phyloP scores from a whole-genome alignment of 1,140 invertebrate species.

The Zaprionus taronus region DNA sequence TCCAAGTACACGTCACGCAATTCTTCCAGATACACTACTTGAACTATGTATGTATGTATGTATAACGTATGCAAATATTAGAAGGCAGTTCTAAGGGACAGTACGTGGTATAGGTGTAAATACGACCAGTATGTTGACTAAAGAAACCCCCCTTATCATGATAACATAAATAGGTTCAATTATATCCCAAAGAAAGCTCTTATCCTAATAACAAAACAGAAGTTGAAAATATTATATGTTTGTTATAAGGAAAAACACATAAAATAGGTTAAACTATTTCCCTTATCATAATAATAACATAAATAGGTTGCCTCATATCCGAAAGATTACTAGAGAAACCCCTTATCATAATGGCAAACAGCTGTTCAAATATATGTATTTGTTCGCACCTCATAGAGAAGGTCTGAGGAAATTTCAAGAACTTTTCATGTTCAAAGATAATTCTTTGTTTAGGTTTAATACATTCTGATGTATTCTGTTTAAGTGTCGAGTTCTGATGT shows the following conservation, averaged over 20 bases:
- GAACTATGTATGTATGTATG: too few species aligned
- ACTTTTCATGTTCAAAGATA: not conserved
- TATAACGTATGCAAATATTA: not conserved
- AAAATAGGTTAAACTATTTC: not conserved
- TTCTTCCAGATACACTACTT: not conserved
- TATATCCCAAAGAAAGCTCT: too few species aligned
- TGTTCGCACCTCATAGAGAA: not conserved
- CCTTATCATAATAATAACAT: too few species aligned
- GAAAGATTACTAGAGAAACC: not conserved
- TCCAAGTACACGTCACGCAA: constrained; percentile 62
- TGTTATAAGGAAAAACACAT: not conserved
- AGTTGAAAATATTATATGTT: too few species aligned
- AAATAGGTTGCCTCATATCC: not conserved
- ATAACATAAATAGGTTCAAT: too few species aligned
- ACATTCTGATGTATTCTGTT: not conserved
- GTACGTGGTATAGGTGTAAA: too few species aligned
- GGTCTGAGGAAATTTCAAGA: not conserved
- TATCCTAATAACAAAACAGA: too few species aligned
- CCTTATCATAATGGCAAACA: not conserved
- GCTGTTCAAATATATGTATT: not conserved
- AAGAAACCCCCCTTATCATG: too few species aligned
- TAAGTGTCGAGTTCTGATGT: not conserved
- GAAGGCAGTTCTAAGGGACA: too few species aligned
- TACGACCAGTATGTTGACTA: too few species aligned
- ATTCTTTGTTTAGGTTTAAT: not conserved